A percentile compares a stretch with the other conserved stretches of the same genome.
Conservation (phyloP, 2,113 vertebrate genomes). For the Todiramphus chloris region DNA sequence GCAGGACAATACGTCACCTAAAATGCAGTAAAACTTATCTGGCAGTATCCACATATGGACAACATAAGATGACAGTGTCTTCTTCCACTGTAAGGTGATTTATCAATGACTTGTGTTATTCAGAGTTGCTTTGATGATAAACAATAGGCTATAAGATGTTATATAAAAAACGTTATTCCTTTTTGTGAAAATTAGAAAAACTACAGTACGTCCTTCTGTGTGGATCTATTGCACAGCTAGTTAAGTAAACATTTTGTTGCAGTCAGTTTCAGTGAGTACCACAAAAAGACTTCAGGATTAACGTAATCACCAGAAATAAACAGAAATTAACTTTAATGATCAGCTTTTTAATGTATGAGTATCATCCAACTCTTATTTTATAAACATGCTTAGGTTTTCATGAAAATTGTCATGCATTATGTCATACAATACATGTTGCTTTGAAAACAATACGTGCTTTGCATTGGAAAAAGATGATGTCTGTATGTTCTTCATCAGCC, state of each 20-base stretch:
- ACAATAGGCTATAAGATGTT: background rate
- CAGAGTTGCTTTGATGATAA: background rate
- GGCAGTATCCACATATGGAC: background rate
- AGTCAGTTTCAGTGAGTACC: background rate
- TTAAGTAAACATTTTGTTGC: background rate
- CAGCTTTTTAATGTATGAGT: background rate
- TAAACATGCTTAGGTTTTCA: background rate
- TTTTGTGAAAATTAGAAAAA: background rate
- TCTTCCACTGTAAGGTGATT: background rate
- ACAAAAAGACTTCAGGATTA: background rate
- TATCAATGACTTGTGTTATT: background rate
- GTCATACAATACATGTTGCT: background rate
- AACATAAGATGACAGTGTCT: background rate
- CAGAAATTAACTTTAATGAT: background rate
- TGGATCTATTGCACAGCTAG: no score
- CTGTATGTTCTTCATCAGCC: background rate
- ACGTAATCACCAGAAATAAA: slow-evolving; percentile 35
- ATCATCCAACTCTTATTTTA: background rate
- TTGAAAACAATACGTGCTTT: slow-evolving; percentile 4
- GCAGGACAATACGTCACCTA: background rate
- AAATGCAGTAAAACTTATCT: background rate
- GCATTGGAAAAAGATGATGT: background rate
- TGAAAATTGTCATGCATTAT: slow-evolving; percentile 13
- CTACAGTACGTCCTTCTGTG: no score
- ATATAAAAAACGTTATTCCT: background rate